Conservation (phyloP, 2,797 vertebrate genomes). For the Semotilus atromaculatus region DNA sequence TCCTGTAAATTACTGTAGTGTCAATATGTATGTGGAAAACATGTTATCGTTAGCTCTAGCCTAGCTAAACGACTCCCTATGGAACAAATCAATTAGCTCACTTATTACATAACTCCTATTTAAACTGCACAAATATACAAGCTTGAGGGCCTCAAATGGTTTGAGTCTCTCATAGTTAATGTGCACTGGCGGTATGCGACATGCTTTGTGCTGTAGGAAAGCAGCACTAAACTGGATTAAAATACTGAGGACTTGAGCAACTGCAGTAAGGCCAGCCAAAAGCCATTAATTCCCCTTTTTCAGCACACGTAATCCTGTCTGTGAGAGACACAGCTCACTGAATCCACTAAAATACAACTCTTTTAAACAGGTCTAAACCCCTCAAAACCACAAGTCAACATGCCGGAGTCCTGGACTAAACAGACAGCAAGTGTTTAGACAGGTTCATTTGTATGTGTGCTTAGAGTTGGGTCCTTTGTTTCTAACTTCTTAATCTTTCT, state of each 20-base stretch:
- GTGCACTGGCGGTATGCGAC: conserved; percentile 63
- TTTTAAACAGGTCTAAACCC: conserved; percentile 64
- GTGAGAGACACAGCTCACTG: conserved; percentile 68
- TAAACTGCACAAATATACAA: conserved; percentile 13
- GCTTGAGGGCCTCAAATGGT: conserved; percentile 28
- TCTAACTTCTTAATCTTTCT: not conserved
- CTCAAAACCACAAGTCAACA: conserved; percentile 68
- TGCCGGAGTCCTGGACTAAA: conserved; percentile 62
- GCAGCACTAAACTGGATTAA: conserved; percentile 67
- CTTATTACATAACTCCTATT: conserved; percentile 41
- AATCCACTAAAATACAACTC: conserved; percentile 63
- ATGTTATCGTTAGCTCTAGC: not conserved
- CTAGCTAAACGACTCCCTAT: not conserved
- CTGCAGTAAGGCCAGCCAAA: conserved; percentile 58
- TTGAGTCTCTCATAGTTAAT: conserved; percentile 38
- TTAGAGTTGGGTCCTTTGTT: not conserved
- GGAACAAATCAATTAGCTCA: conserved; percentile 6
- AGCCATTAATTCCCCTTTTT: conserved; percentile 64
- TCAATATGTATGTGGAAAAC: not conserved
- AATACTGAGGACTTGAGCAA: conserved; percentile 58
- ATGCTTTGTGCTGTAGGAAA: conserved; percentile 62
- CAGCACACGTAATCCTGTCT: conserved; percentile 66
- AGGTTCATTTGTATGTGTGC: conserved; percentile 12
- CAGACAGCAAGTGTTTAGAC: conserved; percentile 45
- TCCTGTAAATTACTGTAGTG: not conserved